phyloP scores from a whole-genome alignment of 2,888 invertebrate species.

The Gryllus longicercus region DNA sequence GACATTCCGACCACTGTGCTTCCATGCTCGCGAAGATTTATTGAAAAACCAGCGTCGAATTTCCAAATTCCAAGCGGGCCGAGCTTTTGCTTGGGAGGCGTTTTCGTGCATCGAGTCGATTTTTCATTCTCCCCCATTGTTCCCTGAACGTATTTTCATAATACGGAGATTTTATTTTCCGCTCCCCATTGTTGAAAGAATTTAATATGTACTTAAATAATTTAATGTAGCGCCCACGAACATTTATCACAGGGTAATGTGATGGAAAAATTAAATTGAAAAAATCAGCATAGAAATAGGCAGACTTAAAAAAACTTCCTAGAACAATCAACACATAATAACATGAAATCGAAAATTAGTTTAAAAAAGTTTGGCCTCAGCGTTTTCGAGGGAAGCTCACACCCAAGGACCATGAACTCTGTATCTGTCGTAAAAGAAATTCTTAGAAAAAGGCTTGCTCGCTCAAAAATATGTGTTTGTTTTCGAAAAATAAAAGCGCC shows the following conservation, averaged over 20 bases:
- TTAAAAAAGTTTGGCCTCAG: not conserved
- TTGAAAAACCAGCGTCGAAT: no score
- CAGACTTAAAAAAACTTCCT: not conserved
- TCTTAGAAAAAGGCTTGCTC: no score
- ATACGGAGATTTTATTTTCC: not conserved
- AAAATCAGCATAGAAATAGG: conserved; percentile 7
- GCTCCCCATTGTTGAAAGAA: not conserved
- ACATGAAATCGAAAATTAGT: not conserved
- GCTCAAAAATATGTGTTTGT: no score
- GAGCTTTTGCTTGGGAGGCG: no score
- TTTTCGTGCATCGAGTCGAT: not conserved
- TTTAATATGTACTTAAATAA: not conserved
- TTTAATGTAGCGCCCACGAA: not conserved
- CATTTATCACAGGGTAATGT: not conserved
- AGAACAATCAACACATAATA: not conserved
- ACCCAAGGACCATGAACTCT: no score
- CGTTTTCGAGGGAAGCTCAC: no score
- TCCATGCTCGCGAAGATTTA: no score
- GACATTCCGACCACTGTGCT: no score
- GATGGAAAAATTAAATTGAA: conserved; percentile 17
- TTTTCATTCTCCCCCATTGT: not conserved
- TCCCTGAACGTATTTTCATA: not conserved
- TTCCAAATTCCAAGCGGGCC: no score
- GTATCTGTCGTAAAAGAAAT: no score
- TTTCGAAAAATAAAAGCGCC: no score